A percentile compares a stretch with the other conserved stretches of the same genome.
These are phyloP conservation scores for Hippocampus comes DNA, from an alignment of 2,113 vertebrate genomes.

Conservation along the genomic window DNA sequence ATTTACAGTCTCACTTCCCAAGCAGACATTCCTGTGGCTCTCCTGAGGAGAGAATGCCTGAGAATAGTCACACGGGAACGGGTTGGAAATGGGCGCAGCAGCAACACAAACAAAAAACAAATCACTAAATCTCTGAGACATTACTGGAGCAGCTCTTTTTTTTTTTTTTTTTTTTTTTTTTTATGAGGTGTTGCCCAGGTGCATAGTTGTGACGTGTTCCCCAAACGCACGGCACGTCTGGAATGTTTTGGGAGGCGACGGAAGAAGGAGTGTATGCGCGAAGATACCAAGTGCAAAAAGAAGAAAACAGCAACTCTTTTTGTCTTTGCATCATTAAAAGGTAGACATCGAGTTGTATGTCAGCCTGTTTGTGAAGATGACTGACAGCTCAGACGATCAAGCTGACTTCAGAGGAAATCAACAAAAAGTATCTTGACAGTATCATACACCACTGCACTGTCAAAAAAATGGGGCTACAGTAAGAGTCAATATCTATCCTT, in stretches of 20 bases:
- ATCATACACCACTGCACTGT: not conserved
- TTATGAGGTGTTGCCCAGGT: constrained; percentile 3
- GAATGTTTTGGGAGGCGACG: constrained; percentile 26
- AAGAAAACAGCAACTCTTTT: not conserved
- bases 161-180: not conserved
- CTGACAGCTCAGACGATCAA: constrained; percentile 11
- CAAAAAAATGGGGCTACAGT: not conserved
- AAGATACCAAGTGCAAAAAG: not conserved
- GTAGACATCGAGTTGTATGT: not conserved
- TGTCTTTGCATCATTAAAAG: not conserved
- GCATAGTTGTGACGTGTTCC: constrained; percentile 8
- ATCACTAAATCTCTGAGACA: constrained; percentile 3
- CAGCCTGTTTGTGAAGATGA: not conserved
- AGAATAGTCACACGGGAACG: constrained; percentile 59
- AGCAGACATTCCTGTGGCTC: constrained; percentile 54
- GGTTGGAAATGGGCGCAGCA: constrained; percentile 10
- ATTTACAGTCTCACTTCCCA: constrained; percentile 56
- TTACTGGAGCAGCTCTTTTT: not conserved
- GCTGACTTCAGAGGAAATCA: constrained; percentile 2
- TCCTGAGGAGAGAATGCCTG: constrained; percentile 56
- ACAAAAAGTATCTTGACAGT: not conserved
- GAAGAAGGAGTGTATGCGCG: constrained; percentile 5
- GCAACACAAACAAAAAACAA: constrained; percentile 17
- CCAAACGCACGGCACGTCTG: constrained; percentile 27
- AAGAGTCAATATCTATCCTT: not conserved